Base-by-base conservation (phyloP, 1,140 invertebrate species). In the Drosophila arawakana region DNA sequence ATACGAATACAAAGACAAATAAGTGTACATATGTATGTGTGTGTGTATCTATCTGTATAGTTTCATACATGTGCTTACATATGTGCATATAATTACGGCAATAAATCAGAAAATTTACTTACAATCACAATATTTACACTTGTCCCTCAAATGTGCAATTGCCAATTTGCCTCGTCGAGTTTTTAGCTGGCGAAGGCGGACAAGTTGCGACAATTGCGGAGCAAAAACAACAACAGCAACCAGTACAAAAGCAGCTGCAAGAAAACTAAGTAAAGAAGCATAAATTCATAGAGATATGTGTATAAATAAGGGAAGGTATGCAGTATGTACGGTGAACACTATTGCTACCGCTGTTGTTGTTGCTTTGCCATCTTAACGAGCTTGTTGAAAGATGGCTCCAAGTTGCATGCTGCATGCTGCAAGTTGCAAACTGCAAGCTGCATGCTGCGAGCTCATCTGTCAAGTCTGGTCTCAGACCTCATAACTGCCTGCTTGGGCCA, bases 101-200 rank as follows among this genome's bases (percentile, higher is more conserved):
- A 83, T 88, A 73, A 86, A 88, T 86, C 82, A 83, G 67, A 67
- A 69, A 66, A 43, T 44, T 35, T 65, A 78, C 39, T 60, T 65
- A 59, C 76, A 69, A 80, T 86, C 82, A 83, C 73, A 88, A 88
- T 80, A 88, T 86, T 86, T 88, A 76, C 73, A 88, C 76, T 75
- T 75, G 67, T 70, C 57, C 66, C 72, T 60, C 58, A 57, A 57
- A 52, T 58, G 47, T 54, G 67, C 60, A 71, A 69, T 70, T 63
- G 59, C 62, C 72, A 66, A 73, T 76, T 83, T 84, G 71, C 65
- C 61, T 44, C 10, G 68, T 21, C 30, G 11, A 49, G 35, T 44
- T 50, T 30, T 30, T 5, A 3, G 63, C 9, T 13, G 34, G 37
- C 44, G 63, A 37, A 66, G 73, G 76, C 62, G 62, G 46, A 78